phyloP scores from a whole-genome alignment of 2,888 invertebrate species.

The Pasiphila rectangulata region DNA sequence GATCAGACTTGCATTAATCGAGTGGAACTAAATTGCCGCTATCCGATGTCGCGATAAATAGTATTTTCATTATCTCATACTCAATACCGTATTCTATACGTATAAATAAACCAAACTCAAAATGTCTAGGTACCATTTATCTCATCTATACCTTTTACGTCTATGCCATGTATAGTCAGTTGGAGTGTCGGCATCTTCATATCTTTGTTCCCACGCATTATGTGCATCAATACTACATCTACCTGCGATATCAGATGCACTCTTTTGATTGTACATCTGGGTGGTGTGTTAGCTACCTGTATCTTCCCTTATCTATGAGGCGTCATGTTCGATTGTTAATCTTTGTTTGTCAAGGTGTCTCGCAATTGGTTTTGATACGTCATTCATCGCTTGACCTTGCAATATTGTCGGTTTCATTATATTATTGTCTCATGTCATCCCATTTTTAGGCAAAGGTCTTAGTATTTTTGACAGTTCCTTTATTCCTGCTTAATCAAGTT shows the following conservation, averaged over 20 bases:
- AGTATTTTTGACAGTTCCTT: too few species aligned
- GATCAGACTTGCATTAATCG: too few species aligned
- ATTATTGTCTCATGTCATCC: too few species aligned
- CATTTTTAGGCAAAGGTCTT: too few species aligned
- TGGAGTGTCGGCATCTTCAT: conserved; percentile 26
- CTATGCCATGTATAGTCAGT: conserved; percentile 13
- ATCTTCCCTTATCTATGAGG: conserved; percentile 9
- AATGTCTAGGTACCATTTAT: background rate
- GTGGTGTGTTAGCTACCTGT: conserved; percentile 14
- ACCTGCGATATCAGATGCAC: conserved; percentile 45
- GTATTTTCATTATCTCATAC: too few species aligned
- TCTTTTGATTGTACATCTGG: conserved; percentile 18
- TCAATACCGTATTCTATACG: too few species aligned
- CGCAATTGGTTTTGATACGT: background rate
- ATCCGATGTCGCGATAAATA: too few species aligned
- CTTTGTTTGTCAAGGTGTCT: background rate
- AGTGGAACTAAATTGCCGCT: too few species aligned
- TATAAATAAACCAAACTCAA: too few species aligned
- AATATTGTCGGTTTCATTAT: background rate
- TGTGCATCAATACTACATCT: conserved; percentile 39
- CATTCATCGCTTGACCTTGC: background rate
- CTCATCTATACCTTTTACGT: conserved; percentile 9
- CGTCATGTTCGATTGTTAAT: background rate
- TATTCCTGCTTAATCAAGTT: too few species aligned
- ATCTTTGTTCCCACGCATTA: conserved; percentile 40